phyloP scores from a whole-genome alignment of 2,113 vertebrate species.

The Azemiops feae region DNA sequence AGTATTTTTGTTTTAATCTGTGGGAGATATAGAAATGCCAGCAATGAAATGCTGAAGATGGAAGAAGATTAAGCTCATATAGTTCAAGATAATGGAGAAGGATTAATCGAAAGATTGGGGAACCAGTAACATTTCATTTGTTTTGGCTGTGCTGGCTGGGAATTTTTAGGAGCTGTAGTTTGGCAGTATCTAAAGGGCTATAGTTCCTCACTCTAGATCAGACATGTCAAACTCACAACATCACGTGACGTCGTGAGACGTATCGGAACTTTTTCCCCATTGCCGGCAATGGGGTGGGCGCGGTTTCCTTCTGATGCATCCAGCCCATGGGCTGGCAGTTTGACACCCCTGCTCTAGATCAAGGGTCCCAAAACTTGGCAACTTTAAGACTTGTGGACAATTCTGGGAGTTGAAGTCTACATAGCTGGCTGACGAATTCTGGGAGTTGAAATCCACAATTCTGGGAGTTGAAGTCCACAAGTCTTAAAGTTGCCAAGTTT shows the following conservation, averaged over 20 bases:
- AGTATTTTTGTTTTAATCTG: constrained; percentile 62
- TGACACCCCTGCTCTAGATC: too few species aligned
- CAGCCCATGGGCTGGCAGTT: too few species aligned
- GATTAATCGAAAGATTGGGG: not conserved
- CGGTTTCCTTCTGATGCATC: too few species aligned
- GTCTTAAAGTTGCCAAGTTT: not conserved
- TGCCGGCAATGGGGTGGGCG: too few species aligned
- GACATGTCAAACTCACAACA: too few species aligned
- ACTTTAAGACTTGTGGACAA: not conserved
- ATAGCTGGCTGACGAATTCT: not conserved
- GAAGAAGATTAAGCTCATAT: constrained; percentile 39
- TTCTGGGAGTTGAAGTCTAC: not conserved
- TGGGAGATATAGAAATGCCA: constrained; percentile 65
- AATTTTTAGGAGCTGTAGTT: not conserved
- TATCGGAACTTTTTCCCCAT: too few species aligned
- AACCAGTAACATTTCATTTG: not conserved
- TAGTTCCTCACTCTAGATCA: not conserved
- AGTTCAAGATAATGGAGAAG: not conserved
- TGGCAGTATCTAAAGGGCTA: not conserved
- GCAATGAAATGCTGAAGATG: constrained; percentile 28
- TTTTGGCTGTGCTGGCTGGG: not conserved
- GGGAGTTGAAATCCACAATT: not conserved
- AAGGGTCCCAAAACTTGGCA: not conserved
- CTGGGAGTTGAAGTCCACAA: not conserved
- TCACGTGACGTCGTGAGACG: too few species aligned